Percentiles rank a stretch among this genome's conserved stretches.
Conservation (phyloP, 2,888 invertebrate genomes). For the Lypha dubia region DNA sequence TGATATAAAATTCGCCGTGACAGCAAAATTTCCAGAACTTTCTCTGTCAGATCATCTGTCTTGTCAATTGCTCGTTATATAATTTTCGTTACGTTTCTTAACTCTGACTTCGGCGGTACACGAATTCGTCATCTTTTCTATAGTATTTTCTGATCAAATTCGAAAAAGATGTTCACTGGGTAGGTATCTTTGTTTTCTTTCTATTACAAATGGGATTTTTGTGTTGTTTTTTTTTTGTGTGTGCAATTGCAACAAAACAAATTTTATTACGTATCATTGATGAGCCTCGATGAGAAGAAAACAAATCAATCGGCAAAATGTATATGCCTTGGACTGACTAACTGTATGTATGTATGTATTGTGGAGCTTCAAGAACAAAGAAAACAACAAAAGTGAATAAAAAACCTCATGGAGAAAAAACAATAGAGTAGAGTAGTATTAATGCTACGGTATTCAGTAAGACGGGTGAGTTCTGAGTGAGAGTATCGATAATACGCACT, state of each 20-base stretch:
- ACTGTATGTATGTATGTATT: not conserved
- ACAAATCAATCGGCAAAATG: not conserved
- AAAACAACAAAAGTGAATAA: conserved; percentile 17
- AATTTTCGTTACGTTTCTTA: no score
- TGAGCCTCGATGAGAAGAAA: conserved; percentile 14
- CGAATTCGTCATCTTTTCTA: no score
- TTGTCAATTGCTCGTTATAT: no score
- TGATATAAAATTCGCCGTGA: no score
- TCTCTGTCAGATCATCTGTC: no score
- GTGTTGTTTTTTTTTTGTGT: conserved; percentile 6
- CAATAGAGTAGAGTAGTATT: conserved; percentile 35
- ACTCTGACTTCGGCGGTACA: no score
- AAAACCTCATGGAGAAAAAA: conserved; percentile 62
- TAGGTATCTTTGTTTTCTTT: not conserved
- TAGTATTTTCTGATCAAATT: no score
- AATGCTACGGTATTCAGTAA: conserved; percentile 53
- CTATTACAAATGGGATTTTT: not conserved
- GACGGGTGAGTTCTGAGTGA: conserved; percentile 58
- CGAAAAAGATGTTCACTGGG: not conserved
- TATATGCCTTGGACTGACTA: no score
- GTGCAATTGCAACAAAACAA: conserved; percentile 31
- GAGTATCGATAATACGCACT: conserved; percentile 26
- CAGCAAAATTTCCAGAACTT: no score
- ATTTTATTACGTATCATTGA: conserved; percentile 59
- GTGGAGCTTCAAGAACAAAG: conserved; percentile 23